Conservation (phyloP, 2,888 invertebrate genomes). For the Brachyopa scutellaris region DNA sequence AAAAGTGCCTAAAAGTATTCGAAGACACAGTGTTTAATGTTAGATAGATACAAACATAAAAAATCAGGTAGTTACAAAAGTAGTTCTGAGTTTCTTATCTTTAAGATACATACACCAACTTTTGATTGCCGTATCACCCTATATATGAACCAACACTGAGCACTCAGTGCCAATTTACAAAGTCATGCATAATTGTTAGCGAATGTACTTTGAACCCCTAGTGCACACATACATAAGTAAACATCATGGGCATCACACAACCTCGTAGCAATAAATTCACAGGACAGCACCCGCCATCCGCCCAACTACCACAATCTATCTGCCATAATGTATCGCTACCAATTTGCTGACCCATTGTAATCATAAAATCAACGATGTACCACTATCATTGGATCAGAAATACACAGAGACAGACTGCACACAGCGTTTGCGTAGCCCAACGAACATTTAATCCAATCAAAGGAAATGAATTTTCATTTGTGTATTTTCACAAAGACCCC, state of each 20-base stretch:
- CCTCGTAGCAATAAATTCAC: slow-evolving; percentile 68
- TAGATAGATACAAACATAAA: too few species aligned
- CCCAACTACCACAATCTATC: slow-evolving; percentile 19
- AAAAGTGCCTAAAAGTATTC: too few species aligned
- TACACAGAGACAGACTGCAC: slow-evolving; percentile 34
- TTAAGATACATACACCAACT: too few species aligned
- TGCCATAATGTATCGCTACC: slow-evolving; percentile 64
- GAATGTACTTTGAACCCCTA: slow-evolving; percentile 67
- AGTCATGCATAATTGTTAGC: slow-evolving; percentile 70
- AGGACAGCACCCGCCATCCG: slow-evolving; percentile 10
- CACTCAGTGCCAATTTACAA: slow-evolving; percentile 70
- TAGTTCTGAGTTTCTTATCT: too few species aligned
- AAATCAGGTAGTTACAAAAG: too few species aligned
- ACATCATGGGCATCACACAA: slow-evolving; percentile 59
- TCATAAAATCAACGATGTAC: slow-evolving; percentile 70
- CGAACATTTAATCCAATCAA: slow-evolving; percentile 53
- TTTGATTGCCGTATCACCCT: slow-evolving; percentile 51
- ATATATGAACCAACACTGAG: slow-evolving; percentile 36
- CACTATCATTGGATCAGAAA: slow-evolving; percentile 56
- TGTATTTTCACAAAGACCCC: slow-evolving; percentile 70
- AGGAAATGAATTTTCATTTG: slow-evolving; percentile 67
- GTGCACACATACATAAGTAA: slow-evolving; percentile 41
- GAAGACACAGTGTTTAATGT: too few species aligned
- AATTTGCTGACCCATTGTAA: slow-evolving; percentile 70
- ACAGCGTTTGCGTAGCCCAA: slow-evolving; percentile 28